phyloP scores from a whole-genome alignment of 2,888 invertebrate species.

The Dynastes grantii region DNA sequence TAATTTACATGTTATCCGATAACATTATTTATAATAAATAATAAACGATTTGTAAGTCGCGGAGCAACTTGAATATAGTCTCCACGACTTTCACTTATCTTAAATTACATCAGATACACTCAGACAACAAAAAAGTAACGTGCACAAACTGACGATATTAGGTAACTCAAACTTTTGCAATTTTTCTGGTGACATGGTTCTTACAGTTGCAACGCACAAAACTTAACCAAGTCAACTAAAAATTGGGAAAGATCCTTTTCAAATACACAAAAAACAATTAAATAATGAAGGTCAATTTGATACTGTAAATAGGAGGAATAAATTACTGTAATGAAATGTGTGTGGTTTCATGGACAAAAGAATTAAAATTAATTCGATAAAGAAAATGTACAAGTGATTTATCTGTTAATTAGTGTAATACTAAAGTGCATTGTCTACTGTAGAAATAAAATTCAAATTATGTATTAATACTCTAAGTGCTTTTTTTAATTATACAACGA shows the following conservation, averaged over 20 bases:
- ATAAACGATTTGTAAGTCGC: background rate
- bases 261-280: constrained; percentile 11
- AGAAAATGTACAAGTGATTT: too few relatives aligned
- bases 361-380: too few relatives aligned
- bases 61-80: constrained; percentile 18
- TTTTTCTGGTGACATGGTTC: constrained; percentile 25
- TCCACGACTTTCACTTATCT: constrained; percentile 47
- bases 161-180: constrained; percentile 39
- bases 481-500: too few relatives aligned
- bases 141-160: constrained; percentile 29
- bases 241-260: constrained; percentile 26
- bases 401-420: too few relatives aligned
- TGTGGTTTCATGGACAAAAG: constrained; percentile 15
- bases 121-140: constrained; percentile 38
- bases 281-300: constrained; percentile 27
- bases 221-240: constrained; percentile 7
- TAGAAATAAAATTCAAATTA: too few relatives aligned
- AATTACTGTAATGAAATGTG: constrained; percentile 1
- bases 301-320: constrained; percentile 7
- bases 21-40: background rate
- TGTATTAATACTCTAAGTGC: too few relatives aligned
- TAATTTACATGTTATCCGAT: too few relatives aligned
- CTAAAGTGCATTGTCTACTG: too few relatives aligned
- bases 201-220: constrained; percentile 12
- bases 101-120: constrained; percentile 47